phyloP scores from a whole-genome alignment of 1,140 invertebrate species.

The Protaetia brevitarsis region DNA sequence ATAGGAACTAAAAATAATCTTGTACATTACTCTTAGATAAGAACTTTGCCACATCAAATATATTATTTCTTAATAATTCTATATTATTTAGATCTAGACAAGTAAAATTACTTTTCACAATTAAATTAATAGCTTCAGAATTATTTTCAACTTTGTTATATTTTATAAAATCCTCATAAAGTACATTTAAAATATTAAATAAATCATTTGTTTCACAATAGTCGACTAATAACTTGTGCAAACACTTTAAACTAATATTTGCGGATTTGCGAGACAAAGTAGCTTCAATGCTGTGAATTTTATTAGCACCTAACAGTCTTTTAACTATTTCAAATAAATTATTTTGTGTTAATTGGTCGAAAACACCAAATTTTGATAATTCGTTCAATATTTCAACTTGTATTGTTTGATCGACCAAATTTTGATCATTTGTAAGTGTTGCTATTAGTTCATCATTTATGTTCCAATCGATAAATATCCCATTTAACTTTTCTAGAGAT shows the following conservation, averaged over 20 bases:
- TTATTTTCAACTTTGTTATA: constrained; percentile 29
- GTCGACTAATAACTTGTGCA: constrained; percentile 54
- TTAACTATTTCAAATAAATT: constrained; percentile 49
- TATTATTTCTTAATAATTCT: constrained; percentile 37
- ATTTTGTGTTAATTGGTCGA: constrained; percentile 53
- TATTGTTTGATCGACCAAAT: constrained; percentile 21
- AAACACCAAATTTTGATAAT: constrained; percentile 54
- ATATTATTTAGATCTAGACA: constrained; percentile 38
- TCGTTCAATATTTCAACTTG: constrained; percentile 46
- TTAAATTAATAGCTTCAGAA: constrained; percentile 42
- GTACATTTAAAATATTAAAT: constrained; percentile 52
- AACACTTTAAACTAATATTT: constrained; percentile 54
- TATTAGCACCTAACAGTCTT: not conserved
- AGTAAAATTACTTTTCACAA: constrained; percentile 41
- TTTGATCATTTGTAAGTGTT: constrained; percentile 25
- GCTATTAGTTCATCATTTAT: constrained; percentile 60
- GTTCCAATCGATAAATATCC: constrained; percentile 53
- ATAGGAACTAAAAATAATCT: constrained; percentile 48
- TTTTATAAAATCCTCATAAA: constrained; percentile 48
- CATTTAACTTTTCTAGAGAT: constrained; percentile 50
- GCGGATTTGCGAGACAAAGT: constrained; percentile 53
- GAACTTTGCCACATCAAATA: constrained; percentile 42
- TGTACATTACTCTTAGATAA: constrained; percentile 40
- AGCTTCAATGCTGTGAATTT: not conserved
- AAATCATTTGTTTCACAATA: constrained; percentile 56